Percentiles rank a stretch among this genome's conserved stretches.
Evolutionary conservation across 2,797 vertebrate species (phyloP).

Genomic region (Geotrypetes seraphini): DNA sequence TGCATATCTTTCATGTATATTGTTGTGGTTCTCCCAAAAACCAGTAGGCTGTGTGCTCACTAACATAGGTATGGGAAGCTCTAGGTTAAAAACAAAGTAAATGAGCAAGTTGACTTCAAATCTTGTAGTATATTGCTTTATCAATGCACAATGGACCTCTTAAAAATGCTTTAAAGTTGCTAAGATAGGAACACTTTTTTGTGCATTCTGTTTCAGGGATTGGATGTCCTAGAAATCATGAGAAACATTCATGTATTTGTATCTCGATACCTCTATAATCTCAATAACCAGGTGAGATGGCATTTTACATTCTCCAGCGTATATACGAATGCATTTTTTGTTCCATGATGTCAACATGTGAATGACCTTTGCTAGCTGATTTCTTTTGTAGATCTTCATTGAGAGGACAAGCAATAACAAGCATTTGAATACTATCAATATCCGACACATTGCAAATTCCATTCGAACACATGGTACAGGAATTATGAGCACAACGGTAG

Average conservation of each 20-base stretch:
- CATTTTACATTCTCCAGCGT: neutral
- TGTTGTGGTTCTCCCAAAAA: too few species aligned
- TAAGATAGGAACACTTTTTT: too few species aligned
- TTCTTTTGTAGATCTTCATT: constrained; percentile 80
- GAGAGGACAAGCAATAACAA: constrained; percentile 98
- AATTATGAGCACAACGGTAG: constrained; percentile 97
- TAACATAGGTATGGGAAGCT: too few species aligned
- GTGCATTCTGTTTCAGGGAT: constrained; percentile 60
- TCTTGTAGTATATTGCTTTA: too few species aligned
- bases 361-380: neutral
- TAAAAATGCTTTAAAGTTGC: too few species aligned
- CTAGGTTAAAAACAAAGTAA: too few species aligned
- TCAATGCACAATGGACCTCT: too few species aligned
- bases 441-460: constrained; percentile 94
- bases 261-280: constrained; percentile 94
- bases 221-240: constrained; percentile 98
- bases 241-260: constrained; percentile 98
- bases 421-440: constrained; percentile 97
- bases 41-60: too few species aligned
- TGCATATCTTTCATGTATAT: too few species aligned
- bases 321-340: neutral
- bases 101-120: too few species aligned
- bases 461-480: constrained; percentile 96
- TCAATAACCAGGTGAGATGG: constrained; percentile 86
- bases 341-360: neutral